phyloP scores from a whole-genome alignment of 2,113 vertebrate species.

The Diadophis punctatus region DNA sequence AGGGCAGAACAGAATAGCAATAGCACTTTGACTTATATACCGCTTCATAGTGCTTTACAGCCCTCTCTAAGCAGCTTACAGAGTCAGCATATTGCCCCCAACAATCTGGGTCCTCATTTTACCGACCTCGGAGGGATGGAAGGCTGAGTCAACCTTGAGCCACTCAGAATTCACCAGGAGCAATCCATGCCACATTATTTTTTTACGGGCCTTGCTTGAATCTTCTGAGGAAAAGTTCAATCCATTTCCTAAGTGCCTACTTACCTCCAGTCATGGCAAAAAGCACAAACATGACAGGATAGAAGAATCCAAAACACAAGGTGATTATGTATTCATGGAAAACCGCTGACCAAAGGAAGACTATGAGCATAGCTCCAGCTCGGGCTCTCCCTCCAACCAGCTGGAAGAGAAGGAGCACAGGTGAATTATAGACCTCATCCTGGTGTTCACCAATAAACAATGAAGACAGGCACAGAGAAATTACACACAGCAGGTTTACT shows the following conservation, averaged over 20 bases:
- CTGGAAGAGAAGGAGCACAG: slow-evolving; percentile 55
- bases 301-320: slow-evolving; percentile 85
- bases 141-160: too few species aligned
- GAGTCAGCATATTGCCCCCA: too few species aligned
- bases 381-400: slow-evolving; percentile 70
- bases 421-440: background rate
- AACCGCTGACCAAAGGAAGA: slow-evolving; percentile 80
- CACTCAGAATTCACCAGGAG: background rate
- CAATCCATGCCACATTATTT: background rate
- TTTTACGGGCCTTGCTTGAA: background rate
- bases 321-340: slow-evolving; percentile 82
- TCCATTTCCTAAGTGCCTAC: background rate
- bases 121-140: too few species aligned
- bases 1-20: background rate
- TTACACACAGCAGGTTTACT: background rate
- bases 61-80: too few species aligned
- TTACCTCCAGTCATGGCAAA: slow-evolving; percentile 82
- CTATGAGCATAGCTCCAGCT: slow-evolving; percentile 71
- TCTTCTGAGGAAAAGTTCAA: background rate
- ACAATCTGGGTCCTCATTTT: too few species aligned
- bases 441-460: background rate
- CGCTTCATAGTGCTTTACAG: too few species aligned
- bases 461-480: background rate
- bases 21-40: too few species aligned
- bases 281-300: slow-evolving; percentile 81